Conservation (phyloP, 2,797 vertebrate species). For the Cynopterus sphinx region DNA sequence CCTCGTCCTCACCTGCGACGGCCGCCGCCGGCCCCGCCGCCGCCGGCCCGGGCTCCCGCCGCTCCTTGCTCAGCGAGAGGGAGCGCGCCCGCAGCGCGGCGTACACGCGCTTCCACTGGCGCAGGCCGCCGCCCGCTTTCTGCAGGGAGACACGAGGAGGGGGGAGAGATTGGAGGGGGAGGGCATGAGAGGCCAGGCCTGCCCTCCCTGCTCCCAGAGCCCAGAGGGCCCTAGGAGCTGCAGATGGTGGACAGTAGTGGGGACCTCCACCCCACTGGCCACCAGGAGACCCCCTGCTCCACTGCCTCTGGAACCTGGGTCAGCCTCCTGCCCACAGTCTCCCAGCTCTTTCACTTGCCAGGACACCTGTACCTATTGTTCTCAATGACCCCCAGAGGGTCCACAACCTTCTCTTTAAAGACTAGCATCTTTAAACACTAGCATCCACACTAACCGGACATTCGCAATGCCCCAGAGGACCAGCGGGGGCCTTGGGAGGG, state of each 20-base stretch:
- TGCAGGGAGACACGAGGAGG: constrained; percentile 80
- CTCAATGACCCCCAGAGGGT: not conserved
- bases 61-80: constrained; percentile 97
- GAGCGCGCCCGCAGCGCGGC: constrained; percentile 93
- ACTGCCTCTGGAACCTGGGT: not conserved
- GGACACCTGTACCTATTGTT: not conserved
- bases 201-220: not conserved
- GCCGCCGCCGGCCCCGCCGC: constrained; percentile 84
- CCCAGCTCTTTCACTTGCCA: not conserved
- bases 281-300: not conserved
- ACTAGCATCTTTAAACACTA: not conserved
- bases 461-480: not conserved
- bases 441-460: not conserved
- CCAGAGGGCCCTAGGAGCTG: not conserved
- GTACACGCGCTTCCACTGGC: constrained; percentile 97
- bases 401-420: not conserved
- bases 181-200: constrained; percentile 33
- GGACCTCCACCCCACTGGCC: not conserved
- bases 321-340: not conserved
- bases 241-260: not conserved
- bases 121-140: constrained; percentile 96
- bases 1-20: constrained; percentile 91
- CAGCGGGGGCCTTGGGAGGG: not conserved
- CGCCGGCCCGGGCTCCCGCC: constrained; percentile 93
- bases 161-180: not conserved